phyloP scores from a whole-genome alignment of 2,888 invertebrate species.

The Tenthredo distinguenda region DNA sequence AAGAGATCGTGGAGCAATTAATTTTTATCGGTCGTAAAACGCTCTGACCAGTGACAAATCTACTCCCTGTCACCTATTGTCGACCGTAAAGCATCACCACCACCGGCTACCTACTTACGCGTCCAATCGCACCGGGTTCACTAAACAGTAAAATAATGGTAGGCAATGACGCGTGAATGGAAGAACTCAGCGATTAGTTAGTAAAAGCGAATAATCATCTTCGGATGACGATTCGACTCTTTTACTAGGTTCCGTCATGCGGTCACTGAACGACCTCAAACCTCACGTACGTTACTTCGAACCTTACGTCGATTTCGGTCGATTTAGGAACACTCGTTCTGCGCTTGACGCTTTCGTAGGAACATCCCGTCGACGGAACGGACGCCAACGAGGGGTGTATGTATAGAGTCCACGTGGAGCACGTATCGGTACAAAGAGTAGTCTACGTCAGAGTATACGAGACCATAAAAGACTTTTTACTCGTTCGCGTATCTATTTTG shows the following conservation, averaged over 20 bases:
- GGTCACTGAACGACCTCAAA: constrained; percentile 61
- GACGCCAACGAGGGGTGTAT: background rate
- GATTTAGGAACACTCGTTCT: background rate
- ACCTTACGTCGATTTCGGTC: background rate
- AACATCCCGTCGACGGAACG: background rate
- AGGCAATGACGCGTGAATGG: background rate
- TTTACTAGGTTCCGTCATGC: background rate
- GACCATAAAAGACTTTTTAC: constrained; percentile 49
- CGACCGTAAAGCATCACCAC: background rate
- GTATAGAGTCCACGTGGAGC: constrained; percentile 16
- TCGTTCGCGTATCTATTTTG: constrained; percentile 38
- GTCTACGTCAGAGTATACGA: constrained; percentile 29
- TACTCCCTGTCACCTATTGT: constrained; percentile 38
- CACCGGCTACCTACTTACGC: constrained; percentile 42
- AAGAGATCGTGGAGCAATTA: constrained; percentile 52
- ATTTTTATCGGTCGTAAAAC: constrained; percentile 51
- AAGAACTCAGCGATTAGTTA: background rate
- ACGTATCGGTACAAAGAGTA: constrained; percentile 12
- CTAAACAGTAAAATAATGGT: background rate
- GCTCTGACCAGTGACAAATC: constrained; percentile 20
- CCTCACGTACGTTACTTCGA: too few species aligned
- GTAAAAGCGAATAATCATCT: background rate
- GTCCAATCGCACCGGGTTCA: background rate
- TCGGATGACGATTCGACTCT: background rate
- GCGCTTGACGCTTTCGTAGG: background rate